Conservation (phyloP, 2,113 vertebrate genomes). For the Pandion haliaetus region DNA sequence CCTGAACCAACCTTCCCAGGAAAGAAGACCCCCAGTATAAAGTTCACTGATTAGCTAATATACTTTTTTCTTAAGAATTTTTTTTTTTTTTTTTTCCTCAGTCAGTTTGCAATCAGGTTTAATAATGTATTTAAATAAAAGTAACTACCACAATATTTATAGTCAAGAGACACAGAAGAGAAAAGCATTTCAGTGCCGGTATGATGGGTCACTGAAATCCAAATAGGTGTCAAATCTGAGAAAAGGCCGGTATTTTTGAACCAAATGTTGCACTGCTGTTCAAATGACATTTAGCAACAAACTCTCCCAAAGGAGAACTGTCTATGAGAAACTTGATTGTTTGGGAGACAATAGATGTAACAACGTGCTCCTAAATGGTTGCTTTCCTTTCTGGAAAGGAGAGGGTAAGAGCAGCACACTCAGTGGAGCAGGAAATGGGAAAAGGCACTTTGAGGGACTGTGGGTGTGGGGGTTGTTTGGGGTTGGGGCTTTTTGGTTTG, state of each 20-base stretch:
- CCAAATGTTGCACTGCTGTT: neutral
- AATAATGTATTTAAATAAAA: constrained; percentile 54
- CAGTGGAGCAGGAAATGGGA: neutral
- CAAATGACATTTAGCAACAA: neutral
- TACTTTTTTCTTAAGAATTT: neutral
- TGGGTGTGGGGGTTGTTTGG: neutral
- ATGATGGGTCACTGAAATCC: neutral
- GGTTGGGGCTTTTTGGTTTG: neutral
- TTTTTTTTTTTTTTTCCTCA: neutral
- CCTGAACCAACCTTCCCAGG: neutral
- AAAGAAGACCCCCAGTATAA: neutral
- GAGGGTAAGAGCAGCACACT: neutral
- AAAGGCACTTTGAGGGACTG: neutral
- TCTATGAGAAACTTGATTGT: neutral
- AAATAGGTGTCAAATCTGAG: neutral
- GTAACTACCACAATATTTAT: constrained; percentile 9
- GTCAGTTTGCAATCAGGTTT: constrained; percentile 31
- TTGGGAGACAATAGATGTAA: neutral
- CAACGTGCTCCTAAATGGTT: neutral
- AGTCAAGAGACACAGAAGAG: neutral
- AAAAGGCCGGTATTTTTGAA: neutral
- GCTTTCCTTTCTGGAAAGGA: neutral
- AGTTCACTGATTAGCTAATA: constrained; percentile 1
- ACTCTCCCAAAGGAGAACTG: neutral
- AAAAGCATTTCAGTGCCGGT: neutral